Evolutionary conservation across 2,888 invertebrate genomes (phyloP), one percentile per base, ranked within the genome.

Genomic region (Athalia circularis): DNA sequence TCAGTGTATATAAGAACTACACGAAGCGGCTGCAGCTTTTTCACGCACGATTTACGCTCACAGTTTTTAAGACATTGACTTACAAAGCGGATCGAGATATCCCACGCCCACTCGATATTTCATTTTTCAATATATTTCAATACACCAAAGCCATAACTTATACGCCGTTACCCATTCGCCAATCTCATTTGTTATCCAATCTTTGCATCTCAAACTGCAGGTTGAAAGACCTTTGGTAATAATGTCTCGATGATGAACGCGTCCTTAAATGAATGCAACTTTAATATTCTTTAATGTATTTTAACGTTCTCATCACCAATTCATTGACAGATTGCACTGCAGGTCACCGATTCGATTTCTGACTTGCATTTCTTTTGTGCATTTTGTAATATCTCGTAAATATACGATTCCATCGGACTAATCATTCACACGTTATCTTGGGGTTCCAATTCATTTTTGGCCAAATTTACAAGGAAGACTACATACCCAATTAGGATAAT

Each of bases 41-140:
- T 72, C 72, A 72, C 59, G 72, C 57, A 45, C 72, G n/a, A 59
- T 72, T 72, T n/a, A 4, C 9, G 47, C 47, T 47, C 15, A 13
- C 59, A 57, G 52, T 5, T 59, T 72, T 13, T 13, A 45, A 59
- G 47, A 59, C 15, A 45, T 47, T 57, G 59, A 57, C 70, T 72
- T 15, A 72, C 57, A 47, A 72, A 57, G 70, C 57, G 59, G 59
- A 8, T 47, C 45, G 47, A 57, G 70, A 45, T 72, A 29, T 29
- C 2, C 29, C 59, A 47, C 59, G 45, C 57, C 57, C 54, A 11
- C 43, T 54, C 54, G 15, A 68, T 52, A 68, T 68, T 68, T 68
- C 65, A 52, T 52, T 59, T 72, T 59, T 59, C 43, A 59, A 59
- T 72, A 47, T 15, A 52, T 48, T 7, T 47, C 13, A 43, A 9